Conservation (phyloP, 2,113 vertebrate genomes). For the Caloenas nicobarica region DNA sequence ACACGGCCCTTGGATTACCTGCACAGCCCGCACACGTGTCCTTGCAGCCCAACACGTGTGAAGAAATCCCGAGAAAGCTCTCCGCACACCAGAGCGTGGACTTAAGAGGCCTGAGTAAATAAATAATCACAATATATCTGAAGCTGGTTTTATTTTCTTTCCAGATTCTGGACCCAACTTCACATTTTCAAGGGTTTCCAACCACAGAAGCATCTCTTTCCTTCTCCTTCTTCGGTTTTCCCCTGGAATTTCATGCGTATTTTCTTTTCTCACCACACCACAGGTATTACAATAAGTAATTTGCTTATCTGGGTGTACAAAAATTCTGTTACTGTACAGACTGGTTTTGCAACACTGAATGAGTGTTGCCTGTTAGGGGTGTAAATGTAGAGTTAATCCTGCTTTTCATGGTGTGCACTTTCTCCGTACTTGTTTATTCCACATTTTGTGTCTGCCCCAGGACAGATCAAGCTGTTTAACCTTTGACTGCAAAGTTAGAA, state of each 20-base stretch:
- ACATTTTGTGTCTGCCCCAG: not conserved
- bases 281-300: not conserved
- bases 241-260: not conserved
- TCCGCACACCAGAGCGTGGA: fast-evolving
- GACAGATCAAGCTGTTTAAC: conserved; percentile 50
- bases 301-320: conserved; percentile 8
- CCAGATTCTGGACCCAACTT: not conserved
- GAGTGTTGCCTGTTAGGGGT: not conserved
- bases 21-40: too few relatives aligned
- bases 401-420: not conserved
- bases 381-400: not conserved
- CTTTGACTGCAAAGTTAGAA: conserved; percentile 45
- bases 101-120: not conserved
- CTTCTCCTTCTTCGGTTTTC: not conserved
- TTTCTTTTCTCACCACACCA: not conserved
- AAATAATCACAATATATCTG: not conserved
- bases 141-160: not conserved
- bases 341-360: not conserved
- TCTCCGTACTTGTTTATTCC: conserved; percentile 35
- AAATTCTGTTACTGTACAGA: not conserved
- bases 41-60: not conserved
- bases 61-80: not conserved
- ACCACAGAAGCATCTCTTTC: not conserved
- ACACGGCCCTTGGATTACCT: fast-evolving
- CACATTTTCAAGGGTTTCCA: not conserved